These are phyloP conservation scores for Zingel zingel DNA, from an alignment of 2,113 vertebrate species.

Conservation along the genomic window DNA sequence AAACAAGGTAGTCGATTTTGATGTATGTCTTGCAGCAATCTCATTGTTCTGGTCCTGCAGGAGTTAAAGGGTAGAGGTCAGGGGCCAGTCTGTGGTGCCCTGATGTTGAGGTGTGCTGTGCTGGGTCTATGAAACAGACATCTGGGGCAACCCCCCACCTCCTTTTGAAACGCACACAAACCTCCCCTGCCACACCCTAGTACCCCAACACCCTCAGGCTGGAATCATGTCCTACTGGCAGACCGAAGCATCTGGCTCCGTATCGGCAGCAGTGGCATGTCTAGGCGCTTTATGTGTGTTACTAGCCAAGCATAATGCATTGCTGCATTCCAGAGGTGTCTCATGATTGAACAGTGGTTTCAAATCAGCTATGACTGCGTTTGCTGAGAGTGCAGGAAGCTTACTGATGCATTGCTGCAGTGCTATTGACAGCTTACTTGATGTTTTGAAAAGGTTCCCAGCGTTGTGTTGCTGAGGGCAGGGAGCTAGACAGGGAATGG, in stretches of 20 bases:
- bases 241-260: conserved; percentile 59
- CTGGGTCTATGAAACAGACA: conserved; percentile 41
- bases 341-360: conserved; percentile 36
- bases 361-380: conserved; percentile 11
- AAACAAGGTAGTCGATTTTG: conserved; percentile 29
- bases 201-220: conserved; percentile 58
- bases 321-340: conserved; percentile 68
- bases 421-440: conserved; percentile 51
- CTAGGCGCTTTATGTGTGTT: conserved; percentile 45
- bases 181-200: conserved; percentile 62
- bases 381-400: conserved; percentile 51
- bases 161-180: conserved; percentile 24
- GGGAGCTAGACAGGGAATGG: conserved; percentile 68
- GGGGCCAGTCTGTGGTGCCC: conserved; percentile 34
- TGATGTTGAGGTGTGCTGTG: conserved; percentile 62
- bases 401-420: conserved; percentile 39
- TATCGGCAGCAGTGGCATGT: conserved; percentile 48
- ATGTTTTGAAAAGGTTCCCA: conserved; percentile 69
- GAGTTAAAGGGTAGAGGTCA: conserved; percentile 58
- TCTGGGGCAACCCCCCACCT: conserved; percentile 53
- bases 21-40: conserved; percentile 45
- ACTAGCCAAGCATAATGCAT: conserved; percentile 54
- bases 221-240: conserved; percentile 64
- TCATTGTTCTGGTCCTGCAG: conserved; percentile 61
- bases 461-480: conserved; percentile 55